These are phyloP conservation scores for Andrena marginata DNA, from an alignment of 2,888 invertebrate species.

Conservation along the genomic window DNA sequence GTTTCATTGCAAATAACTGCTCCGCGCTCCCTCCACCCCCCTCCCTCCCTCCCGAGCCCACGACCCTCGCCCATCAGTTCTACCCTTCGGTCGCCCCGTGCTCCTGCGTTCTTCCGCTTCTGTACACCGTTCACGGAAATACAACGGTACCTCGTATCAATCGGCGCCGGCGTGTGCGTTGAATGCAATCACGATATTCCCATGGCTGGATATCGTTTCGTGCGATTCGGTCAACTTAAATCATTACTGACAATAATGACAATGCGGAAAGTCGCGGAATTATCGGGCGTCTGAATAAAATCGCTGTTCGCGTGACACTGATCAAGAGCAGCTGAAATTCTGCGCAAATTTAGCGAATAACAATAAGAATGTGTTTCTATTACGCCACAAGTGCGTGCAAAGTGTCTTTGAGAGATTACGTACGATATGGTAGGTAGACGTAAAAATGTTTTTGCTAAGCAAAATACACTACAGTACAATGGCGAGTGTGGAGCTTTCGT, in stretches of 20 bases:
- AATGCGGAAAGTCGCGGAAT: too few relatives aligned
- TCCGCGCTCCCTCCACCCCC: conserved; percentile 8
- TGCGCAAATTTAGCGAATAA: too few relatives aligned
- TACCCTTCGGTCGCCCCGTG: not conserved
- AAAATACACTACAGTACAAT: too few relatives aligned
- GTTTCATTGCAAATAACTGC: conserved; percentile 81
- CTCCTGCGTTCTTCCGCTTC: conserved; percentile 41
- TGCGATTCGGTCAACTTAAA: not conserved
- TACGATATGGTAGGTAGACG: too few relatives aligned
- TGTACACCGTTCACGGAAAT: conserved; percentile 54
- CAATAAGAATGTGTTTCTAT: too few relatives aligned
- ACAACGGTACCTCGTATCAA: conserved; percentile 51
- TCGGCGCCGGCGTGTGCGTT: conserved; percentile 13
- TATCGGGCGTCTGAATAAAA: too few relatives aligned
- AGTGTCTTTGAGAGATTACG: too few relatives aligned
- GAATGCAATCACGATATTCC: conserved; percentile 33
- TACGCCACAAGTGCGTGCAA: too few relatives aligned
- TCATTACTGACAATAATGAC: not conserved
- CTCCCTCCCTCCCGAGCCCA: not conserved
- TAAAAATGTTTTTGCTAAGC: too few relatives aligned
- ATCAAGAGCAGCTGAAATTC: too few relatives aligned
- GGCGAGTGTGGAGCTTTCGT: too few relatives aligned
- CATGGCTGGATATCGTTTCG: not conserved
- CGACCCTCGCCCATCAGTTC: not conserved
- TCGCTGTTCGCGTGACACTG: too few relatives aligned